Evolutionary conservation across 2,797 vertebrate species (phyloP).

Genomic region (Coracias cyanogaster): DNA sequence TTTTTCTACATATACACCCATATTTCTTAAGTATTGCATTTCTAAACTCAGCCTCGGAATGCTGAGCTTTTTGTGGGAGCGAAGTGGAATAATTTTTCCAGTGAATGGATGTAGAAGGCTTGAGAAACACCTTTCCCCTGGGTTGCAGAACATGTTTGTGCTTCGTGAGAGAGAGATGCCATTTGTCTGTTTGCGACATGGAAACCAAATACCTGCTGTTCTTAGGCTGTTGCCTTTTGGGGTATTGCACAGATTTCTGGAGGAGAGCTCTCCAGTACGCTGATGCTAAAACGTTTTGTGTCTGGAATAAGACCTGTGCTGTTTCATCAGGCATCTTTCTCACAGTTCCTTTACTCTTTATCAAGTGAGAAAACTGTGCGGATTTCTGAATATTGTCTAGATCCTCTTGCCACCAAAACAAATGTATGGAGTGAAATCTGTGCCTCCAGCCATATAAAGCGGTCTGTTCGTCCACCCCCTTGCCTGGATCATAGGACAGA

Average conservation of each 20-base stretch:
- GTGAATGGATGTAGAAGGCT: slow-evolving; percentile 33
- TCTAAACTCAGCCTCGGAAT: background rate
- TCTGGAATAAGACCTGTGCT: background rate
- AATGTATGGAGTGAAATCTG: background rate
- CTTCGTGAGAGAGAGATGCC: slow-evolving; percentile 10
- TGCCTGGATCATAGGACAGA: background rate
- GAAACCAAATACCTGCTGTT: slow-evolving; percentile 25
- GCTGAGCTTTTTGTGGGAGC: background rate
- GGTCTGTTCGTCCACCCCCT: background rate
- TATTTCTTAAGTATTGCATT: background rate
- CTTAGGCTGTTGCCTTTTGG: background rate
- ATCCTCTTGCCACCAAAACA: background rate
- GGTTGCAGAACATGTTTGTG: slow-evolving; percentile 35
- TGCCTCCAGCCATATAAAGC: background rate
- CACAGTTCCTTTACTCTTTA: background rate
- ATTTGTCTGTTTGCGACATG: slow-evolving; percentile 22
- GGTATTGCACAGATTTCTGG: background rate
- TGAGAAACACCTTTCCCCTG: slow-evolving; percentile 53
- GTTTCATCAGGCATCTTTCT: background rate
- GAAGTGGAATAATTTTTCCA: slow-evolving; percentile 15
- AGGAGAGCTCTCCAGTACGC: background rate
- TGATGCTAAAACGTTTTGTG: background rate
- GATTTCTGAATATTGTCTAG: background rate
- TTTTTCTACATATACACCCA: background rate
- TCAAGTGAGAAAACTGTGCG: background rate